Evolutionary conservation across 2,113 vertebrate genomes (phyloP), one percentile per base, ranked within the genome.

Genomic region (Gnathonemus longibarbis): DNA sequence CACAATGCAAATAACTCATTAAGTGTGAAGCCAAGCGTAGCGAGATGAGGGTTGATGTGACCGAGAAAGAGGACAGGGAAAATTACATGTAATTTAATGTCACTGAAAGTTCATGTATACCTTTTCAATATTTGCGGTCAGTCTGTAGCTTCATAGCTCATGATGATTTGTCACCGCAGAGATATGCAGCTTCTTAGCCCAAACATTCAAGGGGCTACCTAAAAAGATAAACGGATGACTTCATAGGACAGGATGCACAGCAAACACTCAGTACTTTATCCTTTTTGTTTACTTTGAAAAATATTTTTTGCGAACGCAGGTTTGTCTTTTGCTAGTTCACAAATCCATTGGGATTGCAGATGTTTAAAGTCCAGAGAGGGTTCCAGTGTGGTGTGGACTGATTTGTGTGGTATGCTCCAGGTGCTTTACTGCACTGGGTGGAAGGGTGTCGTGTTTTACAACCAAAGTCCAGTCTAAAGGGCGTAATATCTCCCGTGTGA

Each of bases 391-490:
- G 35, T 15, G 31, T 62, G 52, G 52, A 9, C 52, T 62, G 13
- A 62, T 88, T 53, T 45, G 87, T 39, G 17, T 39, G 35, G 53
- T 88, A 5, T 62, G 87, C 27, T 42, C 56, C 56, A 88, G 52
- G 87, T 66, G 87, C 21, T 66, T 62, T 19, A 66, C 39, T 88
- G 31, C 49, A 87, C 31, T 7, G 50, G n/a, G 49, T 87, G 50
- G 24, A 88, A 45, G 87, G 52, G 87, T 62, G 53, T 88, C 56
- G 2, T n/a, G 24, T 88, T 88, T 88, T 88, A 88, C 35, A 66
- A 66, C 87, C 87, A n/a, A n/a, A 88, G 35, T 88, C 87, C 35
- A 46, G 10, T 31, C 87, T 45, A 17, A 62, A 46, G 8, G 87
- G 58, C 35, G 24, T 88, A 58, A 88, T 17, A 66, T 45, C 85